These are phyloP conservation scores for Branchellion lobata DNA, from an alignment of 2,888 invertebrate species.

Conservation along the genomic window DNA sequence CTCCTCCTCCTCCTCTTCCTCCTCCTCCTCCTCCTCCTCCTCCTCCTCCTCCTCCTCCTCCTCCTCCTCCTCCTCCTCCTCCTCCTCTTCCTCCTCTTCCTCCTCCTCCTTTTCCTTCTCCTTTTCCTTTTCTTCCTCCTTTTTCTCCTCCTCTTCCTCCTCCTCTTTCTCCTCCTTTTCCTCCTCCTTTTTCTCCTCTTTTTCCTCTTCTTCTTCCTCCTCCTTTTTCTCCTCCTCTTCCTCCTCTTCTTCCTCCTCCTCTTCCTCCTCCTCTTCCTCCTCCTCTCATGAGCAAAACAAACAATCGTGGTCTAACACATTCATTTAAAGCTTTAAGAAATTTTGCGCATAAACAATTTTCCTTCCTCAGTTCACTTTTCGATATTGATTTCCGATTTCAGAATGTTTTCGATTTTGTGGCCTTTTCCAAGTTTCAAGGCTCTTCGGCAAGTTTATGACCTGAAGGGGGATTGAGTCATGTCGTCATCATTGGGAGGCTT, in stretches of 20 bases:
- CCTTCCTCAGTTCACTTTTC: neutral
- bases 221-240: too few relatives aligned
- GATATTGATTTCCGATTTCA: too few relatives aligned
- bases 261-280: too few relatives aligned
- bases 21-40: neutral
- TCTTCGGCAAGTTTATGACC: too few relatives aligned
- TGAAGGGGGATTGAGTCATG: too few relatives aligned
- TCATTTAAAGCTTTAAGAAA: neutral
- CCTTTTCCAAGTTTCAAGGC: too few relatives aligned
- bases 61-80: constrained; percentile 14
- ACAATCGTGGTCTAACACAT: neutral
- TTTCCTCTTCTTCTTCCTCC: neutral
- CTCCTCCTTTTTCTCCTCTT: constrained; percentile 4
- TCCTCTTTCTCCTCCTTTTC: neutral
- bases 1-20: neutral
- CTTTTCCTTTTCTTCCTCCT: too few relatives aligned
- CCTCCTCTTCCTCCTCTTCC: neutral
- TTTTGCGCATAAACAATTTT: neutral
- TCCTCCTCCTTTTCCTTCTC: neutral
- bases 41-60: constrained; percentile 14
- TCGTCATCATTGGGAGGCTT: too few relatives aligned
- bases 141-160: neutral
- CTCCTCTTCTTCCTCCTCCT: too few relatives aligned
- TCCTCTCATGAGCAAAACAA: neutral
- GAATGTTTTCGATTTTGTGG: too few relatives aligned